Conservation (phyloP, 2,113 vertebrate species). For the Poeciliopsis prolifica region DNA sequence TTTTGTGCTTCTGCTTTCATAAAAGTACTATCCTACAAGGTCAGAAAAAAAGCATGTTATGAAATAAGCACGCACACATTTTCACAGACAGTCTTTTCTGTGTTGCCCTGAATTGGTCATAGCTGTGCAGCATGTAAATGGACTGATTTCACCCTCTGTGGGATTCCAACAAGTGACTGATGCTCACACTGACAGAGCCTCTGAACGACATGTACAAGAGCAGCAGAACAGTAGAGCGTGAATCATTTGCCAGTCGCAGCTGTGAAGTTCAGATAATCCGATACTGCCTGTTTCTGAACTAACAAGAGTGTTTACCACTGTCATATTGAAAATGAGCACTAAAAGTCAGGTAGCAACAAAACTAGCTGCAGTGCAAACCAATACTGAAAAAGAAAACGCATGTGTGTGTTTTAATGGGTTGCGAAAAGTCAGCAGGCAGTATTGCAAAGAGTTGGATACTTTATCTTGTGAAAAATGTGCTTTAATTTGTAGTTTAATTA, state of each 20-base stretch:
- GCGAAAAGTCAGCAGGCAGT: too few relatives aligned
- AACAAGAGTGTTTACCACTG: constrained; percentile 12
- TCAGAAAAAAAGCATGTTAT: constrained; percentile 13
- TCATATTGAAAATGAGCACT: neutral
- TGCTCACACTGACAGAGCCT: constrained; percentile 45
- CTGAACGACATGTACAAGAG: constrained; percentile 38
- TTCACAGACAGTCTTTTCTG: constrained; percentile 7
- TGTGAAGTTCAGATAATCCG: constrained; percentile 53
- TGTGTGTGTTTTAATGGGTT: too few relatives aligned
- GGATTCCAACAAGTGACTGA: constrained; percentile 48
- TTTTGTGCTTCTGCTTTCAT: constrained; percentile 1
- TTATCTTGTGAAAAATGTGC: too few relatives aligned
- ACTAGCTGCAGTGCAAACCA: too few relatives aligned
- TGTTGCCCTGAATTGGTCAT: constrained; percentile 24
- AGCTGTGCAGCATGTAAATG: constrained; percentile 47
- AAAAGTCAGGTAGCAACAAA: neutral
- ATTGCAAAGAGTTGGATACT: too few relatives aligned
- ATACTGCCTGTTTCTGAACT: constrained; percentile 16
- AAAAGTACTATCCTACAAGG: neutral
- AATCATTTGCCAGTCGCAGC: constrained; percentile 53
- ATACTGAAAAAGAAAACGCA: too few relatives aligned
- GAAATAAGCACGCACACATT: neutral
- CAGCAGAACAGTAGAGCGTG: constrained; percentile 50
- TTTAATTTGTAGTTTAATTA: too few relatives aligned
- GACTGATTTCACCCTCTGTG: constrained; percentile 54